Base-by-base conservation (phyloP, 2,888 invertebrate species). In the Mythimna lalbum region DNA sequence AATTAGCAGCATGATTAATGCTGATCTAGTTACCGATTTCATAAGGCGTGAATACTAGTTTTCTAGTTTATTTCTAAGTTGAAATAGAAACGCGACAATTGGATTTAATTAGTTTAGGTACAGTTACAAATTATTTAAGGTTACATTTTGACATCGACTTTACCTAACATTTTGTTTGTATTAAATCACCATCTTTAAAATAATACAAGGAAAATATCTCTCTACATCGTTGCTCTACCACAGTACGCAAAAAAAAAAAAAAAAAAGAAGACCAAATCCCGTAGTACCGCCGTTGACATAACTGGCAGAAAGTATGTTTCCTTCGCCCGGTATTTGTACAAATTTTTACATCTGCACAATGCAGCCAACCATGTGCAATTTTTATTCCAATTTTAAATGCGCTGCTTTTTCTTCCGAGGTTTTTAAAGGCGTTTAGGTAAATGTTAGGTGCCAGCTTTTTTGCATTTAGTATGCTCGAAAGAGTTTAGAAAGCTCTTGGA, bases 331-430 rank as follows among this genome's bases (percentile, higher is more conserved):
- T 88, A 88, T 90, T 91, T 87, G 89, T 88, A 91, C 91, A 92
- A 92, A 92, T 93, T 93, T 92, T 91, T 89, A 90, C 90, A 90
- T 90, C 91, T 86, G 84, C 87, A 90, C 90, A 90, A 90, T 87
- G 89, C 89, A 83, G 81, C 82, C 88, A 87, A 87, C 91, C 90
- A 89, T 91, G 89, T 87, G 86, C 57, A 78, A 72, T 66, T 85
- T 84, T 85, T 79, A 81, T 81, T 80, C 85, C 78, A 81, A 85
- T 86, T 86, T 86, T 76, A 81, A 84, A 81, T 85, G 80, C 81
- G 73, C 81, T 82, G 63, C 73, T 82, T 57, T 67, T 75, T 74
- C 76, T 68, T 70, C 9, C 55, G 80, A 81, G 80, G 78, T 83
- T 84, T 83, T 84, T 82, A 67, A 72, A 69, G 67, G 61, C 71